Evolutionary conservation across 92 coral and sea anemone genomes (phyloP).

Genomic region (Zoanthus sansibaricus): DNA sequence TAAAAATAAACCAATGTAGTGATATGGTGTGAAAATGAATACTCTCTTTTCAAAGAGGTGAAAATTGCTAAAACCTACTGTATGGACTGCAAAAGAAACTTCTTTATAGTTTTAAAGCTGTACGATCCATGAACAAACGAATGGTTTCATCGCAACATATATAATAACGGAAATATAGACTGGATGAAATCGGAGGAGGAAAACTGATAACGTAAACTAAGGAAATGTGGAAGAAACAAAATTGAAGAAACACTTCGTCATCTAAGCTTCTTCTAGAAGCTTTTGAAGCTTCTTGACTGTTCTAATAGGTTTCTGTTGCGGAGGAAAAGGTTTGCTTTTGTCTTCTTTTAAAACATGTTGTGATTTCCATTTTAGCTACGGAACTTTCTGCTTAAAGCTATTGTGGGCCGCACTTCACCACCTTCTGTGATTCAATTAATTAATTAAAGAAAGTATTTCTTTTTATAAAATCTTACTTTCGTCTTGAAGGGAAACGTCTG

Average conservation of each 20-base stretch:
- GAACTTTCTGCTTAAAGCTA: not conserved
- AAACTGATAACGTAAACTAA: not conserved
- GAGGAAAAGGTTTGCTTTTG: slow-evolving; percentile 7
- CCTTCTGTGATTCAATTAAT: no score
- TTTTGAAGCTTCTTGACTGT: not conserved
- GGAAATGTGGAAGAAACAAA: not conserved
- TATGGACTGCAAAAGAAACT: no score
- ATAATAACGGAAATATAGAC: not conserved
- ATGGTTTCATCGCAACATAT: no score
- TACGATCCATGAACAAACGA: no score
- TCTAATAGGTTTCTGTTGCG: not conserved
- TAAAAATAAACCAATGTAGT: no score
- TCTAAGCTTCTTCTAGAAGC: not conserved
- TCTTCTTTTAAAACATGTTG: not conserved
- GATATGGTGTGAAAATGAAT: no score
- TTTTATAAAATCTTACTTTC: no score
- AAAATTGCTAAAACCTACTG: no score
- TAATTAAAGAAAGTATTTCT: no score
- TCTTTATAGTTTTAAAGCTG: no score
- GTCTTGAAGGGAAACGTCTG: no score
- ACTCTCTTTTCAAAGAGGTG: no score
- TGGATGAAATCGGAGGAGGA: not conserved
- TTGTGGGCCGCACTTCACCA: not conserved
- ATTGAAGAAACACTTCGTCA: not conserved
- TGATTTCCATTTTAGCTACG: not conserved